Percentiles rank a stretch among this genome's conserved stretches.
Conservation (phyloP, 2,888 invertebrate species). For the Drosophila monieri region DNA sequence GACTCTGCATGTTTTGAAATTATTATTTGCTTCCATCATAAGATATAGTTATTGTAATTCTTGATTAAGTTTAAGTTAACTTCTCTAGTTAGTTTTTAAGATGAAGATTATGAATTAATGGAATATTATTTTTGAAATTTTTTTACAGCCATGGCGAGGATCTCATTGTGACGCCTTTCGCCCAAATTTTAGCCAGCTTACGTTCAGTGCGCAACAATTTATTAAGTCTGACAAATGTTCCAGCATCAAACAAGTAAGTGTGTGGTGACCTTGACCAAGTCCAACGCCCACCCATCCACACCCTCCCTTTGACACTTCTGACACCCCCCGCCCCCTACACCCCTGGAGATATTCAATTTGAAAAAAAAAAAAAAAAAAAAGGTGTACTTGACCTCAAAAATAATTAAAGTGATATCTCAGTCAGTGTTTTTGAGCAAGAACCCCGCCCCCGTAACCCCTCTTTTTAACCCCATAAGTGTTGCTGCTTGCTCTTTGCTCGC, state of each 20-base stretch:
- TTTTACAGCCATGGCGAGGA: constrained; percentile 95
- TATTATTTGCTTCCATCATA: constrained; percentile 3
- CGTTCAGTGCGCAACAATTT: constrained; percentile 99
- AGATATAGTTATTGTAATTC: not conserved
- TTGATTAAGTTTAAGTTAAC: not conserved
- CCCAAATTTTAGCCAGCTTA: constrained; percentile 99
- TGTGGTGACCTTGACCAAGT: constrained; percentile 46
- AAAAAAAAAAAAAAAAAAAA: not conserved
- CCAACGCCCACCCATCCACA: not conserved
- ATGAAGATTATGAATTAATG: too few species aligned
- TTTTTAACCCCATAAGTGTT: constrained; percentile 28
- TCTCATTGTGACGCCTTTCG: constrained; percentile 99
- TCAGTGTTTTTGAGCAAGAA: constrained; percentile 17
- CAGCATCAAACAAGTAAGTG: constrained; percentile 89
- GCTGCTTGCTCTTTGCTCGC: constrained; percentile 52
- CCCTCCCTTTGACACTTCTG: not conserved
- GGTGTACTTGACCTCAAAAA: constrained; percentile 31
- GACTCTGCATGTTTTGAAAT: not conserved
- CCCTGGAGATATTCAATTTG: constrained; percentile 26
- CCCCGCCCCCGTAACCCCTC: constrained; percentile 10
- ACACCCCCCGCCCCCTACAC: not conserved
- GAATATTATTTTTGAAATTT: constrained; percentile 2
- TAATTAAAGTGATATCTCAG: constrained; percentile 27
- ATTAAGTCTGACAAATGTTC: constrained; percentile 97
- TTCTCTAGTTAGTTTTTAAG: too few species aligned